Conservation (phyloP, 2,888 invertebrate species). For the Chrysotoxum bicinctum region DNA sequence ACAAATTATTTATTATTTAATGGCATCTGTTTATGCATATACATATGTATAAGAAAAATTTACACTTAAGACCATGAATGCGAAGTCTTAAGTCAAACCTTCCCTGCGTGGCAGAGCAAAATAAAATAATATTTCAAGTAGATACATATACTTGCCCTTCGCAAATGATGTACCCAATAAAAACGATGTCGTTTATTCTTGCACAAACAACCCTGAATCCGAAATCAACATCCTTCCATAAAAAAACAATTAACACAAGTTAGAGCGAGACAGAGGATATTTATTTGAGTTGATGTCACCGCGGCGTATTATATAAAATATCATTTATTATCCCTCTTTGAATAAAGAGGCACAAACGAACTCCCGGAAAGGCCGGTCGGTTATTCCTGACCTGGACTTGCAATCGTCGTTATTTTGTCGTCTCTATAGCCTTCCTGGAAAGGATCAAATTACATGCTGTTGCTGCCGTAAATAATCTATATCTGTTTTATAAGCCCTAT, state of each 20-base stretch:
- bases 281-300: slow-evolving; percentile 35
- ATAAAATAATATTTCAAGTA: slow-evolving; percentile 2
- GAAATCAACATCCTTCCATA: slow-evolving; percentile 55
- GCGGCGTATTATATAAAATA: slow-evolving; percentile 41
- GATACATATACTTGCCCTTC: slow-evolving; percentile 24
- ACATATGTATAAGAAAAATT: neutral
- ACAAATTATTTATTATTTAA: slow-evolving; percentile 24
- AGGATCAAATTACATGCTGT: slow-evolving; percentile 70
- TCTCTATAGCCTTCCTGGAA: slow-evolving; percentile 61
- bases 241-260: slow-evolving; percentile 12
- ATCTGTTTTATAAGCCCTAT: slow-evolving; percentile 71
- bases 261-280: slow-evolving; percentile 12
- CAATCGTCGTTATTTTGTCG: slow-evolving; percentile 20
- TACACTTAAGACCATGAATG: neutral
- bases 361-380: slow-evolving; percentile 67
- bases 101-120: neutral
- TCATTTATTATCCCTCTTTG: slow-evolving; percentile 57
- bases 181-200: slow-evolving; percentile 53
- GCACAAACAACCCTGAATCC: slow-evolving; percentile 49
- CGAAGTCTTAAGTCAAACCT: neutral
- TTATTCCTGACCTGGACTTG: slow-evolving; percentile 50
- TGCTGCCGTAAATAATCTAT: slow-evolving; percentile 71
- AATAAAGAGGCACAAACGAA: slow-evolving; percentile 73
- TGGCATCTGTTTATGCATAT: neutral
- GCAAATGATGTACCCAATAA: slow-evolving; percentile 57